A percentile compares a stretch with the other conserved stretches of the same genome.
phyloP scores from a whole-genome alignment of 2,888 invertebrate genomes.

The Heliconius erato region DNA sequence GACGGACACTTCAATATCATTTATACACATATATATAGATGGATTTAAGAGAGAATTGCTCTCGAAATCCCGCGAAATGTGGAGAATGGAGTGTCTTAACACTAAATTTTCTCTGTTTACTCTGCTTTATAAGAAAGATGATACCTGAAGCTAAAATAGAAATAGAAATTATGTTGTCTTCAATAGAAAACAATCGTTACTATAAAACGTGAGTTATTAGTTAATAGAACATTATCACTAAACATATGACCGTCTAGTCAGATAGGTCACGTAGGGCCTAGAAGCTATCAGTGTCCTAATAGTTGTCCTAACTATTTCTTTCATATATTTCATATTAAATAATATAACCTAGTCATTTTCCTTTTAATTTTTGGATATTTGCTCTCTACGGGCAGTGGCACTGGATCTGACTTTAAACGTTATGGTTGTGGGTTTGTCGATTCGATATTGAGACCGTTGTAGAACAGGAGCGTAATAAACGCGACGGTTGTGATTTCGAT shows the following conservation, averaged over 20 bases:
- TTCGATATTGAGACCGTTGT: no score
- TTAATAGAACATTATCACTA: constrained; percentile 38
- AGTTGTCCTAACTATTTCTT: constrained; percentile 30
- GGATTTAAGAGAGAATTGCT: no score
- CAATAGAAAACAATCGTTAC: neutral
- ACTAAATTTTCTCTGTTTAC: neutral
- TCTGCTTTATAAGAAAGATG: no score
- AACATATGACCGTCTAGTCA: constrained; percentile 29
- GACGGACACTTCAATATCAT: no score
- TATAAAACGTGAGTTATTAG: constrained; percentile 38
- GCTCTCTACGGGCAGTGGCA: no score
- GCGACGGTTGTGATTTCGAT: no score
- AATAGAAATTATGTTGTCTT: neutral
- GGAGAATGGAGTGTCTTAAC: neutral
- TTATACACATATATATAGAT: no score
- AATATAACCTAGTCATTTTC: constrained; percentile 17
- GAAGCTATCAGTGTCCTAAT: constrained; percentile 43
- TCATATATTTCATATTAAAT: constrained; percentile 24
- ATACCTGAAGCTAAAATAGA: neutral
- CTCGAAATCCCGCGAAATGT: neutral
- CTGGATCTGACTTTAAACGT: neutral
- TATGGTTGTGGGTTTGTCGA: neutral
- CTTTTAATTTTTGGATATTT: neutral
- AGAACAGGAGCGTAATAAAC: no score
- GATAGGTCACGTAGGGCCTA: constrained; percentile 48